These are phyloP conservation scores for Tupaia tana DNA, from an alignment of 2,113 vertebrate species.

Conservation along the genomic window DNA sequence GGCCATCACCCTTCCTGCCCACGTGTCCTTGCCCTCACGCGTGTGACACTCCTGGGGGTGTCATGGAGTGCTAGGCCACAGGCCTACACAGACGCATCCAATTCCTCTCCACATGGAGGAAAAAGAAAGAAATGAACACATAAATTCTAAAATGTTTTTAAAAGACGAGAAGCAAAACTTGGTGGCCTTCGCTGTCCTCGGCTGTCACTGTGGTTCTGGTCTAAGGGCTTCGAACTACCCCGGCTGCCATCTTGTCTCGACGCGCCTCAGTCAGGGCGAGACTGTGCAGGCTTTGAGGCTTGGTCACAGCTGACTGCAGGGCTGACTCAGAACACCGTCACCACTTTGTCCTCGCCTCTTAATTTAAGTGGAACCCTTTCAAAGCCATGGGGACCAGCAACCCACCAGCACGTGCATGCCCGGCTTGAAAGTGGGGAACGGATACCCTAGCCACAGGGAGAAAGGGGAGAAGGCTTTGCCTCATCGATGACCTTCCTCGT, in stretches of 20 bases:
- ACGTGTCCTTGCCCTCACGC: no score
- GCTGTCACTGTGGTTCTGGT: no score
- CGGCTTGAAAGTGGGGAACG: no score
- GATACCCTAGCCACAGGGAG: background rate
- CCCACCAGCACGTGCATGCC: background rate
- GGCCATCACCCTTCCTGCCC: no score
- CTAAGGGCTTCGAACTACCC: background rate
- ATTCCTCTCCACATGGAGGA: no score
- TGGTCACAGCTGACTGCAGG: background rate
- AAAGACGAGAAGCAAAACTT: background rate
- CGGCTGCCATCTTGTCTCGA: accelerated
- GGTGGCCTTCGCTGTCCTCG: background rate
- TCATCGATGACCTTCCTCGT: background rate
- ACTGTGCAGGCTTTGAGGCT: background rate
- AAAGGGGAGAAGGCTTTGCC: background rate
- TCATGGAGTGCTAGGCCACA: no score
- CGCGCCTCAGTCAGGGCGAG: background rate
- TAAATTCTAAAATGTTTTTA: no score
- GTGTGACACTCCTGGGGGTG: no score
- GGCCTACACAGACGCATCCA: no score
- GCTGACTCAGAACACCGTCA: background rate
- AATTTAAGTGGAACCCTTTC: background rate
- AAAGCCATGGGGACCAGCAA: background rate
- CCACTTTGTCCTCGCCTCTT: background rate
- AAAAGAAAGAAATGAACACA: no score